phyloP scores from a whole-genome alignment of 2,797 vertebrate genomes.

The Spinus pinus region DNA sequence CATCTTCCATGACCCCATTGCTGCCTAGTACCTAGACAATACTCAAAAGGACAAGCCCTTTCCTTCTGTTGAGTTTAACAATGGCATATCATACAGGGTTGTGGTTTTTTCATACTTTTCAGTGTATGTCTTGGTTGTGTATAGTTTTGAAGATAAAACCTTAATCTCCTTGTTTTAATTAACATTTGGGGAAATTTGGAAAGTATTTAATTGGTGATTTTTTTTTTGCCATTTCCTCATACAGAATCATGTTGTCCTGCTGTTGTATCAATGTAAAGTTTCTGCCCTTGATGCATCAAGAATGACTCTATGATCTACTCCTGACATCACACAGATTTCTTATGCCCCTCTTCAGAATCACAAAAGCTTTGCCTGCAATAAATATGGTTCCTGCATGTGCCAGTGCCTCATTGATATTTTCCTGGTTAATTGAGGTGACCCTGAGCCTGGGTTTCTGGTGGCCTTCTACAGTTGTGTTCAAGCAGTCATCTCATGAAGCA shows the following conservation, averaged over 20 bases:
- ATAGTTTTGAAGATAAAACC: neutral
- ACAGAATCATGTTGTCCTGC: neutral
- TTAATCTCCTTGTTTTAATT: slow-evolving; percentile 30
- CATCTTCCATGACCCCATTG: neutral
- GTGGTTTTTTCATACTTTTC: neutral
- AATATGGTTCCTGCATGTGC: neutral
- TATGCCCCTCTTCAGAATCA: neutral
- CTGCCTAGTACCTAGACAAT: neutral
- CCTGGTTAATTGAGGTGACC: fast-evolving
- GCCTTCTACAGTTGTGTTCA: neutral
- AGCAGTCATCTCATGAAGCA: neutral
- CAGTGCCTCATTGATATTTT: neutral
- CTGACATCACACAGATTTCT: neutral
- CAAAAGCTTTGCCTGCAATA: neutral
- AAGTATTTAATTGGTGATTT: slow-evolving; percentile 14
- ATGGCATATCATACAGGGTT: neutral
- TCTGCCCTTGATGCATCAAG: neutral
- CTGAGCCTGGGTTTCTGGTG: neutral
- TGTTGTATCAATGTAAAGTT: neutral
- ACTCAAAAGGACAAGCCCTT: neutral
- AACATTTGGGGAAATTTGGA: neutral
- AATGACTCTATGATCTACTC: neutral
- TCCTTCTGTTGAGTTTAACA: neutral
- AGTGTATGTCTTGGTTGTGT: neutral
- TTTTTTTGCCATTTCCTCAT: slow-evolving; percentile 48